Base-by-base conservation (phyloP, 2,113 vertebrate genomes). In the Corythoichthys haematopterus region DNA sequence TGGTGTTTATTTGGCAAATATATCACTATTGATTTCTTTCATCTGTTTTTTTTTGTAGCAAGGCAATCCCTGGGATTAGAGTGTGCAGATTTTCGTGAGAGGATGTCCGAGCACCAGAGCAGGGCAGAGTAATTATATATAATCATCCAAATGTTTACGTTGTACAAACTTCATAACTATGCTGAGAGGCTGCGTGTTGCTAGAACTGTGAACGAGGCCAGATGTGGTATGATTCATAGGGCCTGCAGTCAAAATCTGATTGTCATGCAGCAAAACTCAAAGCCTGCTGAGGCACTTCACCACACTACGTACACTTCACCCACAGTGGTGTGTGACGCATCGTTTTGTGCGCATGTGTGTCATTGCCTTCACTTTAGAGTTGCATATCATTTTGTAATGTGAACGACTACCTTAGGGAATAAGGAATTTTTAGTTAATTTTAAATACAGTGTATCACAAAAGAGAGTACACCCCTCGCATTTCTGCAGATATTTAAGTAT, bases 91-190 rank as follows among this genome's bases (percentile, higher is more conserved):
- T 61, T 75, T 60, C 66, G 68, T 58, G 73, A 80, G 71, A 80
- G 74, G 68, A 76, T 77, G 74, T 73, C 66, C 60, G 2, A 58
- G 68, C 68, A 50, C 64, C 53, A 62, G 38, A 58, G 66, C 74
- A 78, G 70, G 80, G 64, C 72, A 15, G 52, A 48, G 69, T 86
- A 87, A 91, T 89, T 82, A 85, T 68, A 83, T 88, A 77, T 83
- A 89, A 90, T 88, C 84, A 83, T 85, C 65, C 70, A 79, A 84
- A 88, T 86, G 80, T 89, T 89, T 89, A 82, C 79, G 72, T 84
- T 82, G 76, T 82, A 84, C 82, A 80, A 87, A 87, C 82, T 80
- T 78, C 75, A 68, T 69, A 77, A 82, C 81, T 85, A 72, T 55
- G 79, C 69, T 75, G 77, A 84, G 78, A 80, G 69, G 73, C 50